These are phyloP conservation scores for Thumatha senex DNA, from an alignment of 2,888 invertebrate genomes.

Conservation along the genomic window DNA sequence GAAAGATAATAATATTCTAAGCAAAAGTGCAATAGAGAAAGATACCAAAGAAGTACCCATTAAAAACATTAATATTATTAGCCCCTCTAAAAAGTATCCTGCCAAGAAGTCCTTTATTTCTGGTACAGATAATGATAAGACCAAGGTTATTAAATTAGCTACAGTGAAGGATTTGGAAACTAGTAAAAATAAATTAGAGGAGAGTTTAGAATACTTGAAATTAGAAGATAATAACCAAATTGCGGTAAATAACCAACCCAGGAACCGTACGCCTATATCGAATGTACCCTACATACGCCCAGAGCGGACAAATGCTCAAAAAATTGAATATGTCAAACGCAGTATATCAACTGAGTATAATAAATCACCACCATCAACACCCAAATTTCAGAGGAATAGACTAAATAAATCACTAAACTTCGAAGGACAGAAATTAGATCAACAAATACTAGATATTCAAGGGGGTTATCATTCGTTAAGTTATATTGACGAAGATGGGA, in stretches of 20 bases:
- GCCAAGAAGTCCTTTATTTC: conserved; percentile 71
- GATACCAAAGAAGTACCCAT: conserved; percentile 75
- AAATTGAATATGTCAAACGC: conserved; percentile 59
- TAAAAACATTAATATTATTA: conserved; percentile 72
- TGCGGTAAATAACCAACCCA: conserved; percentile 76
- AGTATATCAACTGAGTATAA: conserved; percentile 71
- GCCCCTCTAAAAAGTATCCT: conserved; percentile 79
- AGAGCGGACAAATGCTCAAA: conserved; percentile 58
- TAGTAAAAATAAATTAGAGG: conserved; percentile 69
- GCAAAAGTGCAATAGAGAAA: conserved; percentile 73
- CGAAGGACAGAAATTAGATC: conserved; percentile 74
- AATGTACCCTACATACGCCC: conserved; percentile 72
- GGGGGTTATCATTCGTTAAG: conserved; percentile 76
- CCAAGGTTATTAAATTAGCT: conserved; percentile 72
- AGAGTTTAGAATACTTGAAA: conserved; percentile 75
- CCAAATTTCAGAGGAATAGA: conserved; percentile 78
- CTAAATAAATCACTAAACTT: conserved; percentile 78
- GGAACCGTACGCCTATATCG: conserved; percentile 76
- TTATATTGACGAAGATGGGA: conserved; percentile 70
- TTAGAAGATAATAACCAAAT: conserved; percentile 75
- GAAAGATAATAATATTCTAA: conserved; percentile 57
- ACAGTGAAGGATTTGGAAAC: conserved; percentile 77
- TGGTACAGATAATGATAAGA: conserved; percentile 64
- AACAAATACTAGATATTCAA: conserved; percentile 78
- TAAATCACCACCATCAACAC: conserved; percentile 59